phyloP scores from a whole-genome alignment of 1,140 invertebrate genomes.

The Temnothorax nylanderi region DNA sequence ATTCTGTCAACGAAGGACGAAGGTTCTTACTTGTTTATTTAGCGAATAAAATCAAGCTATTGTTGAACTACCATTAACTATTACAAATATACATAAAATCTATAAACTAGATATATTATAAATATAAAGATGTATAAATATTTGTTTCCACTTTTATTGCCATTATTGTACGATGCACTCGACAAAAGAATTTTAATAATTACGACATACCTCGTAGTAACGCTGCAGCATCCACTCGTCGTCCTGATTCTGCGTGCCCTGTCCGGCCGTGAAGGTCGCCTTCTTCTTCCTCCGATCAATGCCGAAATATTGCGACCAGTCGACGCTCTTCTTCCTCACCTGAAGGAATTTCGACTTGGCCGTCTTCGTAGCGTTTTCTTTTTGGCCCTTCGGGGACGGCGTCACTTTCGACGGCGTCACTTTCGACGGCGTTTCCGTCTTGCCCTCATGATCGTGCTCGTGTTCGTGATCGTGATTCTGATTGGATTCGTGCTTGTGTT shows the following conservation, averaged over 20 bases:
- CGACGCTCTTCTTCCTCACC: conserved; percentile 91
- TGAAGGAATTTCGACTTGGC: conserved; percentile 84
- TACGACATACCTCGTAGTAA: conserved; percentile 82
- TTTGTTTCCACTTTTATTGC: not conserved
- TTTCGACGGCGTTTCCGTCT: conserved; percentile 73
- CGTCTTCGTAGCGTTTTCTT: conserved; percentile 72
- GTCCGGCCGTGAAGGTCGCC: conserved; percentile 79
- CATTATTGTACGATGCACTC: too few species aligned
- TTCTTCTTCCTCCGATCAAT: conserved; percentile 92
- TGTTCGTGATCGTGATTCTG: conserved; percentile 73
- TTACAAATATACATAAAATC: too few species aligned
- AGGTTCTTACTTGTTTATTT: not conserved
- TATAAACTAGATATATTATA: too few species aligned
- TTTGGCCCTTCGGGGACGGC: conserved; percentile 70
- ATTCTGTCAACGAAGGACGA: conserved; percentile 62
- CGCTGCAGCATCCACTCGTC: conserved; percentile 87
- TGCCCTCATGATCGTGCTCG: conserved; percentile 76
- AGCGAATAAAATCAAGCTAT: not conserved
- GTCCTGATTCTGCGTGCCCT: conserved; percentile 83
- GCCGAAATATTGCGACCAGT: conserved; percentile 95
- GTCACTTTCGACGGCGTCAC: conserved; percentile 69
- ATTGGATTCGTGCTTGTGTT: conserved; percentile 65
- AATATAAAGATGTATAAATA: too few species aligned
- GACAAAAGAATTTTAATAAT: not conserved
- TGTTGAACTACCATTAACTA: not conserved